A percentile compares a stretch with the other conserved stretches of the same genome.
Evolutionary conservation across 2,888 invertebrate species (phyloP).

Genomic region (Ametastegia equiseti): DNA sequence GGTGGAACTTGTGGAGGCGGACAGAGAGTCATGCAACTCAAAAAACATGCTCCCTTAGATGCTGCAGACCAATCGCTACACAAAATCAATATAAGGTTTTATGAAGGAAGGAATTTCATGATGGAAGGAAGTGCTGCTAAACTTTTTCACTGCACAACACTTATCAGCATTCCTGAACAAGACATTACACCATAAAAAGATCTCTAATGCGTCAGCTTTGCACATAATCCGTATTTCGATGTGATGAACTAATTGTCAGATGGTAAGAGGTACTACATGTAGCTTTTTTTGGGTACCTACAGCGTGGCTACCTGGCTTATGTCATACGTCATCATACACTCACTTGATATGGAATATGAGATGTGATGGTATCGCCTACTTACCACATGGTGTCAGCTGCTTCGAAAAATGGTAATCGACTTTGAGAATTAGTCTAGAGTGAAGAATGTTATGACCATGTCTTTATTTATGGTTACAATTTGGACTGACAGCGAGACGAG

Average conservation of each 20-base stretch:
- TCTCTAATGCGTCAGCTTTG: not conserved
- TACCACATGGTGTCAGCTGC: conserved; percentile 1
- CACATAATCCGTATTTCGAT: not conserved
- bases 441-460: not conserved
- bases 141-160: too few species aligned
- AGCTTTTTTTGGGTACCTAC: too few species aligned
- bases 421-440: not conserved
- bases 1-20: conserved; percentile 11
- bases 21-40: not conserved
- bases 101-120: conserved; percentile 4
- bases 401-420: not conserved
- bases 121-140: not conserved
- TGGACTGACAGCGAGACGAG: not conserved
- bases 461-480: conserved; percentile 6
- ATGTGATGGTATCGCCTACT: too few species aligned
- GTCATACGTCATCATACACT: not conserved
- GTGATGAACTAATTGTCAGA: not conserved
- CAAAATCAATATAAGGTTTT: not conserved
- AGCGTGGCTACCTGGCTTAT: not conserved
- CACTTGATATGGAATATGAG: not conserved
- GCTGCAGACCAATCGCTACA: not conserved
- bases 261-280: not conserved
- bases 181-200: not conserved
- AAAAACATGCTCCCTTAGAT: not conserved
- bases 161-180: too few species aligned